Percentiles rank a stretch among this genome's conserved stretches.
These are phyloP conservation scores for Gortyna flavago DNA, from an alignment of 2,888 invertebrate genomes.

Conservation along the genomic window DNA sequence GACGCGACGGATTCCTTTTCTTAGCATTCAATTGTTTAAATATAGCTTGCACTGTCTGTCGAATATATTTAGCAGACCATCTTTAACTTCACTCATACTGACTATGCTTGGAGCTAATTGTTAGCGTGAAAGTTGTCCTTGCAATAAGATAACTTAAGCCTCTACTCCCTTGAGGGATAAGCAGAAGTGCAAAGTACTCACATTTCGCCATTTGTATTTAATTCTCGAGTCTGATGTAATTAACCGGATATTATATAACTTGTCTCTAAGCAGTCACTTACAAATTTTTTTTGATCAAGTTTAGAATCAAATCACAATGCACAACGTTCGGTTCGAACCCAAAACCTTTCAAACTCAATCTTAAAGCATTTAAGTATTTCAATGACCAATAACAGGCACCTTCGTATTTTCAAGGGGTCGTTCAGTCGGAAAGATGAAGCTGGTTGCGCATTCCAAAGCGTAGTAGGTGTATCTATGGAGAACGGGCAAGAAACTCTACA, in stretches of 20 bases:
- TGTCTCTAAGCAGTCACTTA: not conserved
- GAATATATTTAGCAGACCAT: not conserved
- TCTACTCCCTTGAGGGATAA: not conserved
- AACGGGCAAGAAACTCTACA: no score
- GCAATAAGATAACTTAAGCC: not conserved
- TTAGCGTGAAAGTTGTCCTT: not conserved
- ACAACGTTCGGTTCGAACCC: not conserved
- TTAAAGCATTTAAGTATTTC: no score
- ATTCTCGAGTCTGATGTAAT: not conserved
- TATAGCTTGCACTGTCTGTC: constrained; percentile 24
- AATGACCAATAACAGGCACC: no score
- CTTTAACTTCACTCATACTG: constrained; percentile 6
- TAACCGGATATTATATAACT: no score
- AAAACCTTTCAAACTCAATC: no score
- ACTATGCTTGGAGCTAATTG: not conserved
- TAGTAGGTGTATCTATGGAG: no score
- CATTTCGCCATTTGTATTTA: not conserved
- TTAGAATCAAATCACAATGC: not conserved
- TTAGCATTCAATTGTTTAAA: constrained; percentile 47
- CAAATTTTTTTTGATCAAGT: not conserved
- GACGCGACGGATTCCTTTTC: constrained; percentile 30
- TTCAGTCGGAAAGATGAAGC: no score
- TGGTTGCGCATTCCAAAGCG: no score
- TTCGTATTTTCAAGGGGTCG: no score
- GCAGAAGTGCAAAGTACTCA: not conserved